A percentile compares a stretch with the other conserved stretches of the same genome.
Conservation (phyloP, 2,113 vertebrate species). For the Chloropsis hardwickii region DNA sequence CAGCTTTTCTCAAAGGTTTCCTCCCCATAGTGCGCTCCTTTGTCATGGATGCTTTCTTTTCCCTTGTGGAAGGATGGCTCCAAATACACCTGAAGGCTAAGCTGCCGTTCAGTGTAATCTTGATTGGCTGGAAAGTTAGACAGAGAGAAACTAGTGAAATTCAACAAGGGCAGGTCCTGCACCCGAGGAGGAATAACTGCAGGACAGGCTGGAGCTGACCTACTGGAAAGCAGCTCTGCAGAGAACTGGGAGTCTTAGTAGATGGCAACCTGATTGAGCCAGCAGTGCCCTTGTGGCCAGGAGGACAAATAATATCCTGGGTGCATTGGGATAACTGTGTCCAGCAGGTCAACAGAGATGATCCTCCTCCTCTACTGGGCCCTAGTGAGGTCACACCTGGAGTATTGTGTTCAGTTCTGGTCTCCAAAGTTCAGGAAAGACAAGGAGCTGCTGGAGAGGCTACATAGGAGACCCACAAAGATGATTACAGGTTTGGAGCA, state of each 20-base stretch:
- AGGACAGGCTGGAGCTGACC: not conserved
- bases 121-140: not conserved
- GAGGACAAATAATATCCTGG: not conserved
- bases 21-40: not conserved
- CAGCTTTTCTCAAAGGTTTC: not conserved
- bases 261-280: not conserved
- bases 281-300: not conserved
- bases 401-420: not conserved
- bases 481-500: fast-evolving
- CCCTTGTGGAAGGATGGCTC: not conserved
- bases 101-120: fast-evolving
- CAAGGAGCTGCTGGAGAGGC: not conserved
- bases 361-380: not conserved
- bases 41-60: not conserved
- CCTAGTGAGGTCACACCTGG: not conserved
- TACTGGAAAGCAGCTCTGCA: not conserved
- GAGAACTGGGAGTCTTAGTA: not conserved
- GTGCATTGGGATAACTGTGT: not conserved
- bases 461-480: not conserved
- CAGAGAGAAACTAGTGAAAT: not conserved
- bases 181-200: not conserved
- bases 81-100: not conserved
- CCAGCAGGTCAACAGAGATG: not conserved
- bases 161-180: not conserved
- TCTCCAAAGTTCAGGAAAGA: not conserved